Evolutionary conservation across 2,797 vertebrate species (phyloP).

Genomic region (Pantherophis alleghaniensis): DNA sequence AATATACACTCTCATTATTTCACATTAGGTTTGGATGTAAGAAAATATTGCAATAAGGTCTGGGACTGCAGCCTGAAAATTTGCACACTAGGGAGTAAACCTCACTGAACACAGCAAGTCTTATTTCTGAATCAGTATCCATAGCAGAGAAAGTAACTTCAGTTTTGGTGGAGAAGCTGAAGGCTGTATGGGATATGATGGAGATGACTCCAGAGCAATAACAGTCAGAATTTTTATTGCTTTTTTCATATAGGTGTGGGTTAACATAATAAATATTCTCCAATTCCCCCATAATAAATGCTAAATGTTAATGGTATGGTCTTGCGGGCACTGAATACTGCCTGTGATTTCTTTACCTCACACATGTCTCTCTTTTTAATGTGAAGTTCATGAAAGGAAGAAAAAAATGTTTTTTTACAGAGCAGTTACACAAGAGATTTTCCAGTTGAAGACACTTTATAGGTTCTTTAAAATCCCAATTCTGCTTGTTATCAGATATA

Average conservation of each 20-base stretch:
- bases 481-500: background rate
- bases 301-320: background rate
- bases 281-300: background rate
- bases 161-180: background rate
- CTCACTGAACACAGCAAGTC: background rate
- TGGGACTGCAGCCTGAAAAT: background rate
- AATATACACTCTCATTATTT: background rate
- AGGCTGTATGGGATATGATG: background rate
- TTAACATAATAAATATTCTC: background rate
- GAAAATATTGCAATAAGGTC: background rate
- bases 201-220: background rate
- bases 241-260: background rate
- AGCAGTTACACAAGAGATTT: slow-evolving; percentile 16
- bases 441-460: background rate
- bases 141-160: background rate
- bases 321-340: background rate
- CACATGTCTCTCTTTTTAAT: background rate
- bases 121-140: background rate
- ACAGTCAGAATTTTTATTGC: background rate
- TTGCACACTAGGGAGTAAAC: background rate
- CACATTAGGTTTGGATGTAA: background rate
- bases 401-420: slow-evolving; percentile 30
- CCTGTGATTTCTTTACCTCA: background rate
- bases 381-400: background rate
- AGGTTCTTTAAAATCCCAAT: slow-evolving; percentile 18